Percentiles rank a stretch among this genome's conserved stretches.
These are phyloP conservation scores for Dryadula phaetusa DNA, from an alignment of 2,888 invertebrate species.

Conservation along the genomic window DNA sequence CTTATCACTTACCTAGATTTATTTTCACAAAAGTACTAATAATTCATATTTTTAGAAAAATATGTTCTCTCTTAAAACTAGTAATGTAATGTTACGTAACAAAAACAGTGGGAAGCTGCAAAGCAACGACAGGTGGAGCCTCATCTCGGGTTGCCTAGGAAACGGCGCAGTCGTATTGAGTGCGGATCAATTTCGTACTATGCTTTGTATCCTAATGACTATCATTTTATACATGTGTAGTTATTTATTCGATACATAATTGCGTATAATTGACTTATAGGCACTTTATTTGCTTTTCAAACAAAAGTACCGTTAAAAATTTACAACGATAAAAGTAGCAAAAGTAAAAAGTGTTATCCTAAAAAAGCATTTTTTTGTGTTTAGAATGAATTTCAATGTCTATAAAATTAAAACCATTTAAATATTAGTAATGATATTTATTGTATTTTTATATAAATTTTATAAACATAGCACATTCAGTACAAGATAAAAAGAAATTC, in stretches of 20 bases:
- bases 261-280: no score
- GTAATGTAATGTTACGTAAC: constrained; percentile 51
- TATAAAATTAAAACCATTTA: neutral
- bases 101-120: constrained; percentile 67
- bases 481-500: neutral
- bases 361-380: neutral
- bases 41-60: constrained; percentile 37
- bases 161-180: constrained; percentile 70
- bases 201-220: constrained; percentile 3
- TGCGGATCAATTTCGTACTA: constrained; percentile 48
- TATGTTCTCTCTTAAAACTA: constrained; percentile 46
- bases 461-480: neutral
- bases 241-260: neutral
- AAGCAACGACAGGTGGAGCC: constrained; percentile 59
- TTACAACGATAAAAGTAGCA: no score
- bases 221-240: neutral
- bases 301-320: no score
- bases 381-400: neutral
- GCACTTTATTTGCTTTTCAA: no score
- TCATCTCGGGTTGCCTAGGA: constrained; percentile 60
- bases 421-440: neutral
- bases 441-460: neutral
- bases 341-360: no score
- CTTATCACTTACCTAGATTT: constrained; percentile 1
- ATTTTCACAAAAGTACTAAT: constrained; percentile 18